These are phyloP conservation scores for Tetramorium alpestre DNA, from an alignment of 1,140 invertebrate genomes.

Conservation along the genomic window DNA sequence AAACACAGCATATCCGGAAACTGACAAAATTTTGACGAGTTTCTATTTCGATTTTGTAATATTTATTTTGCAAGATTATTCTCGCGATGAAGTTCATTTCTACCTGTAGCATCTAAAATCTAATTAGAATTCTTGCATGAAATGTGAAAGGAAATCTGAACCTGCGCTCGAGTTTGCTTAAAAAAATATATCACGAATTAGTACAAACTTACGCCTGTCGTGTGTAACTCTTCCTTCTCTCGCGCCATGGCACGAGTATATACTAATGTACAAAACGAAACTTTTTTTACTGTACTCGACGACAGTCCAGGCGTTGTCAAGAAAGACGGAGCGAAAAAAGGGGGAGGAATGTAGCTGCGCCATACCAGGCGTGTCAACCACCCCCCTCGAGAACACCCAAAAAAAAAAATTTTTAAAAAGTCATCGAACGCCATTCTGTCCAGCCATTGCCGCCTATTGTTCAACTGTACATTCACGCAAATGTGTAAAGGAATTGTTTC, in stretches of 20 bases:
- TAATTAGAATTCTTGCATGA: not conserved
- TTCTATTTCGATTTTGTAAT: not conserved
- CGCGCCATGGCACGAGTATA: conserved; percentile 11
- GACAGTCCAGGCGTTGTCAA: conserved; percentile 51
- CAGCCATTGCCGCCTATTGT: conserved; percentile 83
- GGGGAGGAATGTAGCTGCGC: not conserved
- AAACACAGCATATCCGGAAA: not conserved
- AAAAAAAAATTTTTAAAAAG: conserved; percentile 32
- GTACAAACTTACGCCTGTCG: conserved; percentile 46
- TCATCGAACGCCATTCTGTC: conserved; percentile 76
- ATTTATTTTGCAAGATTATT: not conserved
- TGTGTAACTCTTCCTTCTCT: conserved; percentile 20
- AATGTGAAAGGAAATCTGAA: not conserved
- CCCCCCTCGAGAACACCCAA: not conserved
- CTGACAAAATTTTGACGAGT: not conserved
- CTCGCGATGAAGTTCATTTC: not conserved
- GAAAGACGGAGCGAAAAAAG: not conserved
- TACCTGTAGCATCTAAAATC: not conserved
- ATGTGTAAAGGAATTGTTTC: conserved; percentile 47
- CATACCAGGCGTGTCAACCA: not conserved
- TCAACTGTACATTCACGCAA: conserved; percentile 78
- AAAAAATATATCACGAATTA: conserved; percentile 25
- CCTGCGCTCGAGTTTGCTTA: conserved; percentile 29
- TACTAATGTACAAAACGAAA: conserved; percentile 52
- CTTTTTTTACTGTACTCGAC: conserved; percentile 54